Evolutionary conservation across 2,888 invertebrate species (phyloP).

Genomic region (Liodrosophila aerea): DNA sequence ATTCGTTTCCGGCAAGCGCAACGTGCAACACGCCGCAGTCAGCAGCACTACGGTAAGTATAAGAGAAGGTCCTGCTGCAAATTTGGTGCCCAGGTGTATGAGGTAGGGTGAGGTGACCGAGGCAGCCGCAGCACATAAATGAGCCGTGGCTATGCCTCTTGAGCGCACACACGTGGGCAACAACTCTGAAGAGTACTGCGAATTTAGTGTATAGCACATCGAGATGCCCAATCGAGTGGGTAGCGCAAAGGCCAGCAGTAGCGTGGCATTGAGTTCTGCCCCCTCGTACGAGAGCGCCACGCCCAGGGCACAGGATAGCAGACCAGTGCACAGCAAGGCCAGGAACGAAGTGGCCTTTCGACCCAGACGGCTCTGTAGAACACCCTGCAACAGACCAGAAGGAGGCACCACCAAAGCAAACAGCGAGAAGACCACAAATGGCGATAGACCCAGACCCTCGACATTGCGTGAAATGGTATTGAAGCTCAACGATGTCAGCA

Average conservation of each 20-base stretch:
- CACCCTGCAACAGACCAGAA: conserved; percentile 80
- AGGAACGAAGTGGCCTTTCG: conserved; percentile 84
- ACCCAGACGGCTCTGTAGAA: conserved; percentile 77
- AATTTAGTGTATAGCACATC: conserved; percentile 85
- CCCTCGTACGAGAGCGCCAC: conserved; percentile 79
- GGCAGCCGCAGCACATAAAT: conserved; percentile 85
- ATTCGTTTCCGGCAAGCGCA: conserved; percentile 85
- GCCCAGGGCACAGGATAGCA: conserved; percentile 83
- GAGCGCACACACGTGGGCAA: conserved; percentile 85
- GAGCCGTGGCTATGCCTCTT: conserved; percentile 85
- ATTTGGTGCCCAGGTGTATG: conserved; percentile 57
- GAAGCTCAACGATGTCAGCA: conserved; percentile 84
- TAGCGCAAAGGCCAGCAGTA: conserved; percentile 82
- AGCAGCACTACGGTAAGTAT: conserved; percentile 83
- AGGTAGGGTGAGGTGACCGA: conserved; percentile 83
- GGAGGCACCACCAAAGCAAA: conserved; percentile 84
- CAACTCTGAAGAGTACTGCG: conserved; percentile 86
- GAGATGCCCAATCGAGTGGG: conserved; percentile 84
- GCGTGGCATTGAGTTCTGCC: conserved; percentile 63
- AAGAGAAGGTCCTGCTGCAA: conserved; percentile 81
- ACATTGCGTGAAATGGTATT: conserved; percentile 85
- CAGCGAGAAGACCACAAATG: conserved; percentile 84
- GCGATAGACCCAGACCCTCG: conserved; percentile 83
- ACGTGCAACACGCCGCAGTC: conserved; percentile 83
- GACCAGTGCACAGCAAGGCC: conserved; percentile 83